These are phyloP conservation scores for Percopsis omiscomaycus DNA, from an alignment of 2,797 vertebrate genomes.

Conservation along the genomic window DNA sequence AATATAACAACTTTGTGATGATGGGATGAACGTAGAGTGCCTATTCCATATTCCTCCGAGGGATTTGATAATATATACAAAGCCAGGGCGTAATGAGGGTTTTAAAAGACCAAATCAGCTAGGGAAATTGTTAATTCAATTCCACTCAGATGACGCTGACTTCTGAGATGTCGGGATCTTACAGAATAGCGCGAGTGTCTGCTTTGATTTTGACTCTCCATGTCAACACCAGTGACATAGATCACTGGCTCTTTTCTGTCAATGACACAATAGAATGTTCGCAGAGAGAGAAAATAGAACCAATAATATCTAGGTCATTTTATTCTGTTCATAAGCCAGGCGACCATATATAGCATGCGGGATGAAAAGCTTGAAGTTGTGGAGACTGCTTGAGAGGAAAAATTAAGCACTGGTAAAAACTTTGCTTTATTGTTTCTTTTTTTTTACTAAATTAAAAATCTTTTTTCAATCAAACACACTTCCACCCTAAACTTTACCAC, in stretches of 20 bases:
- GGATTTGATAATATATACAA: constrained; percentile 73
- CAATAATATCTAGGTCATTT: constrained; percentile 54
- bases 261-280: constrained; percentile 38
- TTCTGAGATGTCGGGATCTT: constrained; percentile 43
- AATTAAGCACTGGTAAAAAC: constrained; percentile 5
- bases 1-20: constrained; percentile 71
- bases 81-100: constrained; percentile 71
- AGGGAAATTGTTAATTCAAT: constrained; percentile 76
- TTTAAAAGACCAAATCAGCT: constrained; percentile 70
- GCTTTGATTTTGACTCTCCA: constrained; percentile 51
- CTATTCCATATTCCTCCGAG: constrained; percentile 62
- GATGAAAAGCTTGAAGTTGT: neutral
- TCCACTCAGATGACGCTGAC: constrained; percentile 52
- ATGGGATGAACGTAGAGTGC: constrained; percentile 63
- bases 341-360: constrained; percentile 26
- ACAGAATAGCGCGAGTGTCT: constrained; percentile 36
- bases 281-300: constrained; percentile 36
- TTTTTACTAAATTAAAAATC: neutral
- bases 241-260: constrained; percentile 53
- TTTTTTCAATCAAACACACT: neutral
- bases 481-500: neutral
- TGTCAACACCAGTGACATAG: constrained; percentile 51
- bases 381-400: neutral
- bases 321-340: constrained; percentile 30
- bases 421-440: neutral